Evolutionary conservation across 2,888 invertebrate species (phyloP).

Genomic region (Aphodius sticticus): DNA sequence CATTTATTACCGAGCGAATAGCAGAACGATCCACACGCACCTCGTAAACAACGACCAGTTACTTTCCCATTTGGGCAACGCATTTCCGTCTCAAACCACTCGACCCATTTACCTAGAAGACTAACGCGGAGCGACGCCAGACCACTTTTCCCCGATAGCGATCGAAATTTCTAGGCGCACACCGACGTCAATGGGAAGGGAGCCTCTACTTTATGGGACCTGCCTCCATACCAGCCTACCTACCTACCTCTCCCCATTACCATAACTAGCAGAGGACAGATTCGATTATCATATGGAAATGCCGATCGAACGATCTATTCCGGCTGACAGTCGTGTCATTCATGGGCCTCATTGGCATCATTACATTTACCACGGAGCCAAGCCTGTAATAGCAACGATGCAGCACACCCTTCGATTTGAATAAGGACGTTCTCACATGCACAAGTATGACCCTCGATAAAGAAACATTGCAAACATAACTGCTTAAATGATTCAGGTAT

Average conservation of each 20-base stretch:
- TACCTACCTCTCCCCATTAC: not conserved
- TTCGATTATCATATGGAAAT: not conserved
- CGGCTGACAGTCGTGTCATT: not conserved
- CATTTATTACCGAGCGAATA: not conserved
- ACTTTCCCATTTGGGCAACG: not conserved
- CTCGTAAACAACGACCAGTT: not conserved
- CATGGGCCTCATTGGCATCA: not conserved
- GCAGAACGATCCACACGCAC: not conserved
- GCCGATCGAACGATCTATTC: not conserved
- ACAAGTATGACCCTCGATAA: not conserved
- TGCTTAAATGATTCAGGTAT: not conserved
- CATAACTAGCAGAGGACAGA: not conserved
- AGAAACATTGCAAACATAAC: not conserved
- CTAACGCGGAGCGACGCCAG: not conserved
- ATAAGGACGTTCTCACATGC: not conserved
- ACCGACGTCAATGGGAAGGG: not conserved
- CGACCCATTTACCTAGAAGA: not conserved
- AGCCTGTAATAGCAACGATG: not conserved
- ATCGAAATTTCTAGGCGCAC: not conserved
- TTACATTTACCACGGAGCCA: not conserved
- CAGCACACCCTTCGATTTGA: not conserved
- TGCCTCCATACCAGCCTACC: not conserved
- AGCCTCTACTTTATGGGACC: not conserved
- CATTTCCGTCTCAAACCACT: not conserved
- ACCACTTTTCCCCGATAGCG: not conserved